Evolutionary conservation across 2,113 vertebrate species (phyloP), one percentile per base, ranked within the genome.

Genomic region (Entelurus aequoreus): DNA sequence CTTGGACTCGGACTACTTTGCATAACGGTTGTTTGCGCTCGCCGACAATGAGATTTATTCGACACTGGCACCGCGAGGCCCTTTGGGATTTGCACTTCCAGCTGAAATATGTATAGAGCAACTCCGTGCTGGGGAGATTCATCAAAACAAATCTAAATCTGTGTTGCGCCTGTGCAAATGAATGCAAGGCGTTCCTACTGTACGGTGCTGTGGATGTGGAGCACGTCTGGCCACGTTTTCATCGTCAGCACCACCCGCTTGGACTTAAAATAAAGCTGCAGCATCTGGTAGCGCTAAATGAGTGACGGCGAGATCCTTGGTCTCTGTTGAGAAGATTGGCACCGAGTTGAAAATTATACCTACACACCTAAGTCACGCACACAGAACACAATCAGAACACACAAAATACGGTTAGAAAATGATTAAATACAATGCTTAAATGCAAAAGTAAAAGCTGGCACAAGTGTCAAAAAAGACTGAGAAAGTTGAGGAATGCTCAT

Each of bases 221-320:
- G 6, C 6, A 8, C 13, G 5, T 11, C 19, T 38, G 15, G 60
- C 59, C 10, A 53, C 55, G 28, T 60, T 68, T 65, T 67, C 56
- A 48, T 28, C 8, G 72, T 61, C 62, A 60, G 48, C 59, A 51
- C 36, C 69, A 64, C 60, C 52, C 51, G 42, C 47, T 65, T 68
- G 75, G 63, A 80, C 58, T 55, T 56, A 67, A 55, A 71, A 72
- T 68, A 65, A 69, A 53, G 44, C 55, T 14, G 54, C 61, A 56
- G 75, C 78, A 78, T 81, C 80, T 80, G 77, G 59, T 37, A 51
- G 62, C 50, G 56, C 50, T 38, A 36, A 71, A 60, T 69, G 69
- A 67, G 74, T 35, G 50, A 21, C 19, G 60, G 55, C 65, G 68
- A 72, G 36, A 64, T 21, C 48, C 68, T 71, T 62, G 63, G 28